phyloP scores from a whole-genome alignment of 2,888 invertebrate species.

The Antheraea yamamai region DNA sequence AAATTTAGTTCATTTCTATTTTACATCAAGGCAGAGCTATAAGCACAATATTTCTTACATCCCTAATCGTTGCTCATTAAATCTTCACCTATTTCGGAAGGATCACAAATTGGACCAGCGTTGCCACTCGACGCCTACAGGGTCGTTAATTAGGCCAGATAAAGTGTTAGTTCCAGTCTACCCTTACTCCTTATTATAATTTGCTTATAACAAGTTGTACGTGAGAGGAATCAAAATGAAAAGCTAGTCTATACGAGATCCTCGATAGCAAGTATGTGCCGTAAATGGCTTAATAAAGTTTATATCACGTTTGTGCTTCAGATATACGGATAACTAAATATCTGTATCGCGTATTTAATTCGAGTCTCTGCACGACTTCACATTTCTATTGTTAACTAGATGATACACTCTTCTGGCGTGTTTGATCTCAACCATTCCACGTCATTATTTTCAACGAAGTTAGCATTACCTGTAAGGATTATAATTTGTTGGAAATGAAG shows the following conservation, averaged over 20 bases:
- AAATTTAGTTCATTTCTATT: not conserved
- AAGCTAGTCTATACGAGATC: not conserved
- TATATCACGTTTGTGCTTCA: not conserved
- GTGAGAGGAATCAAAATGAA: conserved; percentile 1
- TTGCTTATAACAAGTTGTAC: not conserved
- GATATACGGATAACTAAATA: not conserved
- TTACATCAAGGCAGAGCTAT: not conserved
- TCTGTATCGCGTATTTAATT: not conserved
- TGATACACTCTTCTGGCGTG: not conserved
- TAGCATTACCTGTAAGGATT: not conserved
- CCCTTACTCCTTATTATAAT: not conserved
- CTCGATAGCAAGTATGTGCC: not conserved
- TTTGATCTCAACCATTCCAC: not conserved
- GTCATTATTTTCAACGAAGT: not conserved
- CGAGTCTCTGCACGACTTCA: not conserved
- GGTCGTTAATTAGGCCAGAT: not conserved
- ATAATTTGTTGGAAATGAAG: no score
- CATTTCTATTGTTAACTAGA: not conserved
- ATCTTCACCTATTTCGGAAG: not conserved
- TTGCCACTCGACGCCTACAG: not conserved
- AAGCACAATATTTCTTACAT: not conserved
- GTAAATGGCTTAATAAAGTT: conserved; percentile 9
- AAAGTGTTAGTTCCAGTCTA: not conserved
- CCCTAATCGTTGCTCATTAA: not conserved
- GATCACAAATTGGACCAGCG: not conserved